phyloP scores from a whole-genome alignment of 2,113 vertebrate genomes.

The Ochotona princeps region DNA sequence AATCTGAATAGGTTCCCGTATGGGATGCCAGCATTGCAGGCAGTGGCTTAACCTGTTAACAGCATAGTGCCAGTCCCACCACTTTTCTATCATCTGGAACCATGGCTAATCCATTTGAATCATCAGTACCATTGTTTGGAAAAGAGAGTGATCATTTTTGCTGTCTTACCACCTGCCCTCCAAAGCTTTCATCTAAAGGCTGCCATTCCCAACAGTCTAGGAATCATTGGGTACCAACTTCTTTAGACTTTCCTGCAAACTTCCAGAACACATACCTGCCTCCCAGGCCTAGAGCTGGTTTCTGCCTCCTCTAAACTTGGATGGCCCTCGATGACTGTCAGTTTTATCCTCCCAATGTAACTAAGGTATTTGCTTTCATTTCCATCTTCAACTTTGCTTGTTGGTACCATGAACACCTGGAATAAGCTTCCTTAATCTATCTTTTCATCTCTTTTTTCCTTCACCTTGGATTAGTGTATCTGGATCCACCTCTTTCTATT shows the following conservation, averaged over 20 bases:
- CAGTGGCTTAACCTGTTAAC: no score
- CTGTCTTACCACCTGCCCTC: neutral
- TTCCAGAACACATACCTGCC: neutral
- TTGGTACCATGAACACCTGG: neutral
- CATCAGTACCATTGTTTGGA: neutral
- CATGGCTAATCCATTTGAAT: neutral
- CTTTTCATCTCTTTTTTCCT: neutral
- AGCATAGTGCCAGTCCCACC: no score
- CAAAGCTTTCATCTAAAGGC: slow-evolving; percentile 24
- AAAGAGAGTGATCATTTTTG: neutral
- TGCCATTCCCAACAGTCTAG: neutral
- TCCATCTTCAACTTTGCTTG: neutral
- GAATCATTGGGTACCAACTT: neutral
- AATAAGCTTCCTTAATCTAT: neutral
- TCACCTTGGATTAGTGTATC: neutral
- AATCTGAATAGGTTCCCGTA: no score
- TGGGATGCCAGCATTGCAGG: no score
- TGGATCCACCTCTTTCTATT: neutral
- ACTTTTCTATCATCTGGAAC: neutral
- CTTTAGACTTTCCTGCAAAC: neutral
- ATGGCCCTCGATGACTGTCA: neutral
- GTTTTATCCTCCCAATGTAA: neutral
- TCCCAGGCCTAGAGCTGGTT: neutral
- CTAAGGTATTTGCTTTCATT: neutral
- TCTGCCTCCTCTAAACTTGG: neutral